Base-by-base conservation (phyloP, 2,113 vertebrate genomes). In the Morone saxatilis region DNA sequence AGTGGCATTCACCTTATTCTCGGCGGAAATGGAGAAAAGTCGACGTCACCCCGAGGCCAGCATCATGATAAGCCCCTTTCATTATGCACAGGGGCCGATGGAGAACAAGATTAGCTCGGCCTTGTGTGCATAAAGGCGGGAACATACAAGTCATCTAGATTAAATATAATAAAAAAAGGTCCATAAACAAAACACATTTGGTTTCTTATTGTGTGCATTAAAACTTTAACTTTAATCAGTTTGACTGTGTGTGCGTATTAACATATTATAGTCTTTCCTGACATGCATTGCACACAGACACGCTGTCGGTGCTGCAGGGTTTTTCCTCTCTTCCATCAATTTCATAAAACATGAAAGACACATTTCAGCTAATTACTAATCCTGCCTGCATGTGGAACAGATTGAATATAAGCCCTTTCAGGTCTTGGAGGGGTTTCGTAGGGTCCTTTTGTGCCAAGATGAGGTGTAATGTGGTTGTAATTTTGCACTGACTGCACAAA, bases 71-170 rank as follows among this genome's bases (percentile, higher is more conserved):
- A 94, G 91, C 90, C 59, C 76, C 84, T 92, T 95, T 94, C 94
- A 94, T 94, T 95, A 95, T 94, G 92, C 93, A 90, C 93, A 69
- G 77, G 81, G 88, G 77, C 87, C 54, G 93, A 94, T 95, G 89
- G 63, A 84, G 84, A 76, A 84, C 83, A 86, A 93, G 94, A 95
- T 95, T 89, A 92, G 85, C 40, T 6, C 16, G 76, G 73, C 89
- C 76, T 47, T 38, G 88, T 84, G 90, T 91, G 89, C 91, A 91
- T 84, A 81, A 91, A 91, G 87, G 89, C 48, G 38, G 82, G 66
- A 93, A 93, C 86, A 78, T 89, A 89, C 91, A 88, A 87, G 90
- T 90, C 90, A 91, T 91, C 89, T 87, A 88, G 92, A 94, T 92
- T 73, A 90, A 92, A 91, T 72, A 85, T 88, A 93, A 90, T 82